These are phyloP conservation scores for Coendou prehensilis DNA, from an alignment of 2,797 vertebrate species.

Conservation along the genomic window DNA sequence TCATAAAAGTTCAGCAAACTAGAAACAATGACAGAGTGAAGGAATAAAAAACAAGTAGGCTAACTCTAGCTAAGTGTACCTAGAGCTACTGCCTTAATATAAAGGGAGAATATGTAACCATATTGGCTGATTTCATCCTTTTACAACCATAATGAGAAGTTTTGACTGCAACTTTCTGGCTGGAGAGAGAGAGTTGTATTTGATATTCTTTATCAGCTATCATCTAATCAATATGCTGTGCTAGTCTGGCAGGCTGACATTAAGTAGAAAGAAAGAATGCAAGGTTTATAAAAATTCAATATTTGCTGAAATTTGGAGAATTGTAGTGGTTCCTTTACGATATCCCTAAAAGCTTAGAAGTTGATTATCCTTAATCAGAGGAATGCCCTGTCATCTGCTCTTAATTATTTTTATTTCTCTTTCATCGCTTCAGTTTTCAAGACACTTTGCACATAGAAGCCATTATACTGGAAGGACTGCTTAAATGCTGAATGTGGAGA, in stretches of 20 bases:
- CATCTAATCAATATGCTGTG: not conserved
- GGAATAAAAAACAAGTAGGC: not conserved
- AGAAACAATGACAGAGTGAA: conserved; percentile 2
- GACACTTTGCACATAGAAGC: not conserved
- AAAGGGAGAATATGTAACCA: not conserved
- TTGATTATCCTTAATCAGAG: not conserved
- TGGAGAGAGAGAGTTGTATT: conserved; percentile 11
- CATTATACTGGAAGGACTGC: not conserved
- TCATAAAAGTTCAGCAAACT: conserved; percentile 28
- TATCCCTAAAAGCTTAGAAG: conserved; percentile 24
- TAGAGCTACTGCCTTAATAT: not conserved
- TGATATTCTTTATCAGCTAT: not conserved
- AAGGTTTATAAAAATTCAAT: conserved; percentile 30
- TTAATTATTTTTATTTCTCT: conserved; percentile 41
- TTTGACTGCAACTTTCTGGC: not conserved
- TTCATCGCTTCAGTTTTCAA: conserved; percentile 29
- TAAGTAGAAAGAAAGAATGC: not conserved
- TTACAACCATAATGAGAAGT: not conserved
- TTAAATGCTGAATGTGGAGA: not conserved
- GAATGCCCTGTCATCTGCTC: not conserved
- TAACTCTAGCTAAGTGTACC: not conserved
- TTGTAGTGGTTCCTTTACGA: not conserved
- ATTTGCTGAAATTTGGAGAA: not conserved
- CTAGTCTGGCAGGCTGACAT: conserved; percentile 1
- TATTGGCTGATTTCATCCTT: not conserved